Base-by-base conservation (phyloP, 2,888 invertebrate species). In the Dasysyrphus tricinctus region DNA sequence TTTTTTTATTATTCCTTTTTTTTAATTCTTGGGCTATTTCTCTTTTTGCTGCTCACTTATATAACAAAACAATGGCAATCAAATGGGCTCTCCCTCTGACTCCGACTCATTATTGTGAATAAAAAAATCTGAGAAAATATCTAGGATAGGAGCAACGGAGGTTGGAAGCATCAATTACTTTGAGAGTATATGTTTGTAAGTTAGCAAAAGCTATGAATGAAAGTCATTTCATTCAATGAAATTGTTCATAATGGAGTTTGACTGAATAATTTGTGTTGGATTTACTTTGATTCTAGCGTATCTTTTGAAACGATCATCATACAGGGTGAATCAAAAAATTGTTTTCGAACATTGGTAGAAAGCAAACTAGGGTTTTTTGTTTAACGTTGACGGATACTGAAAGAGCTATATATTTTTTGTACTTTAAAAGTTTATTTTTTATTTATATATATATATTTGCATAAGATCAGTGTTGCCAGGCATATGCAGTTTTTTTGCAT, bases 1-100 rank as follows among this genome's bases (percentile, higher is more conserved):
- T 70, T 63, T 7, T 56, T 73, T 70, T 56, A 2, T 56, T 79
- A 3, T 32, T 32, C 14, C 19, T 80, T 16, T 76, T 51, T 70
- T 51, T 37, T 32, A 51, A 56, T 73, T 54, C 39, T 79, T 24
- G 24, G 16, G 73, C 16, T 65, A 14, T 74, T 59, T 61, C 32
- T 47, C 14, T 49, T 32, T 8, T 16, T 80, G 34, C 65, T 47
- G 44, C 39, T 32, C 56, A 14, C 14, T 67, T 80, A 42, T 73
- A 73, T 67, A 57, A 73, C 67, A 76, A 76, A 63, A 84, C 84
- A 84, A 84, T 84, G 72, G 61, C 73, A 84, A 77, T 80, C 80
- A 77, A 77, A 80, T 73, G 69, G 51, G 69, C 8, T 34, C 8
- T 34, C 24, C 24, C 24, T 24, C 14, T 5, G 24, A 29, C 49